Conservation (phyloP, 2,797 vertebrate species). For the Allobates femoralis region DNA sequence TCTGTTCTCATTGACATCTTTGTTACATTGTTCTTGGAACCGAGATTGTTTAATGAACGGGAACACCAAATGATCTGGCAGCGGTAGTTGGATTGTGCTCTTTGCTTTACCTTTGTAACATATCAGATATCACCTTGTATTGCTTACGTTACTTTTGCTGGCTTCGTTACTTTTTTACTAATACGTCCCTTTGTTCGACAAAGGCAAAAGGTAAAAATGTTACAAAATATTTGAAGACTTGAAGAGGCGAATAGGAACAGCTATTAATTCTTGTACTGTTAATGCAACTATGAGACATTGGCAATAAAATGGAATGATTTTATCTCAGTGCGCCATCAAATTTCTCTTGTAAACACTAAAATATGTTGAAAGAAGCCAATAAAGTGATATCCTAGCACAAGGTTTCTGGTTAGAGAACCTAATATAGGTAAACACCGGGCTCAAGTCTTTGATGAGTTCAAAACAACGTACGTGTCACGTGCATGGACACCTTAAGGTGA, state of each 20-base stretch:
- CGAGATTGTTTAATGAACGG: neutral
- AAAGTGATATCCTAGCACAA: no score
- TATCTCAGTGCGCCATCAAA: neutral
- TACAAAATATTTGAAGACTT: conserved; percentile 9
- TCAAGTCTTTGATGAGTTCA: no score
- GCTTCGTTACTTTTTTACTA: conserved; percentile 3
- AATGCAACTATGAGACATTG: neutral
- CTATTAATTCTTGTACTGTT: neutral
- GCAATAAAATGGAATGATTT: neutral
- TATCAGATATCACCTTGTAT: neutral
- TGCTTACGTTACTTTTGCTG: conserved; percentile 31
- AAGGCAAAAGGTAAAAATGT: conserved; percentile 22
- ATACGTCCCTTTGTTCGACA: conserved; percentile 4
- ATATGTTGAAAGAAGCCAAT: no score
- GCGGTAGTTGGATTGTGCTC: neutral
- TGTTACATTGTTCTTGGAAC: neutral
- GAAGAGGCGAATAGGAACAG: neutral
- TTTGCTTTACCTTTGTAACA: neutral
- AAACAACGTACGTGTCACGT: no score
- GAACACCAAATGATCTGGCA: neutral
- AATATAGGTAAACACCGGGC: no score
- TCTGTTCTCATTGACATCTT: neutral
- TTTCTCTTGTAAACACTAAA: neutral
- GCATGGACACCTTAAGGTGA: no score
- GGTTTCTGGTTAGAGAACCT: no score